Base-by-base conservation (phyloP, 1,140 invertebrate species). In the Drosophila simulans region DNA sequence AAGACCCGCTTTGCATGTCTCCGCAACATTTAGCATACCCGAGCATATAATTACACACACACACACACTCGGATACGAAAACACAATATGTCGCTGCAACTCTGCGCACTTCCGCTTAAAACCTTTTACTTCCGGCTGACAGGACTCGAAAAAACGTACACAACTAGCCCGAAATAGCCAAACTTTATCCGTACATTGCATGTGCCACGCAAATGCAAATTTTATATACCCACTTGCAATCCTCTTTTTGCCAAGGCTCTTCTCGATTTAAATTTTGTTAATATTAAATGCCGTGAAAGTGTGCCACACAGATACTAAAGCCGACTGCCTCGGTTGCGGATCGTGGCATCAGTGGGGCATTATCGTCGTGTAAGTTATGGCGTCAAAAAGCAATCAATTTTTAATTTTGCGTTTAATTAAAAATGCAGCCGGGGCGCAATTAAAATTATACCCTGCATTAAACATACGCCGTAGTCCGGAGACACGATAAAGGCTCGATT, bases 351-450 rank as follows among this genome's bases (percentile, higher is more conserved):
- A 35, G 17, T 8, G 17, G 27, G 39, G 59, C 48, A 83, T 75
- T 75, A 79, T 66, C 70, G 70, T 45, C 48, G n/a, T 52, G 42
- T 46, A 55, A 84, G 66, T 70, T 84, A 79, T 78, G 83, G 79
- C 76, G 79, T 83, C 84, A 83, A 73, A 88, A 88, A 88, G 84
- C 84, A 88, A 88, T 88, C 83, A 88, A 88, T 88, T 89, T 88
- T 88, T 89, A 89, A 89, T 88, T 88, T 88, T 71, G 63, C 51
- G 79, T 72, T 88, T 88, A 88, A 88, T 88, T 89, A 88, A 88
- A 89, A 88, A 89, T 88, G 63, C 76, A 83, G 62, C 59, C 62
- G 59, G 52, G 62, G 42, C 52, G 58, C 80, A 88, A 88, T 89
- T 88, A 80, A 86, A 88, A 80, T 65, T 83, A 77, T 72, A 52